Evolutionary conservation across 92 coral and sea anemone species (phyloP).

Genomic region (Palythoa heliodiscus): DNA sequence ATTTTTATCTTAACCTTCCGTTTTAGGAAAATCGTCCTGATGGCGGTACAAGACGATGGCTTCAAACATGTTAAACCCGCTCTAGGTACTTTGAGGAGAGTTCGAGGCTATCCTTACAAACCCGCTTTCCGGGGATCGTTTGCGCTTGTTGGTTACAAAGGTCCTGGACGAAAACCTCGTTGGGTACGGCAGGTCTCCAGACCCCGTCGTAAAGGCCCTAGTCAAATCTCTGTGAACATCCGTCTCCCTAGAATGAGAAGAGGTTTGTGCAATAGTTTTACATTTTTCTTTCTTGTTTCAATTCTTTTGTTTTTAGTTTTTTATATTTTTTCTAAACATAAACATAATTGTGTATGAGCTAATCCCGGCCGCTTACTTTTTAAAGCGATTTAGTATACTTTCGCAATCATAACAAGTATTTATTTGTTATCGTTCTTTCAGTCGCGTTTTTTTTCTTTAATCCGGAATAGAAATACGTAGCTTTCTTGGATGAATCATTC

Average conservation of each 20-base stretch:
- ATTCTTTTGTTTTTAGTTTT: no score
- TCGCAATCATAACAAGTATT: no score
- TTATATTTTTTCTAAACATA: no score
- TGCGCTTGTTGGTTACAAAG: constrained; percentile 19
- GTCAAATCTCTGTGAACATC: constrained; percentile 29
- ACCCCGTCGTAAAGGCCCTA: constrained; percentile 29
- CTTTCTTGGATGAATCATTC: no score
- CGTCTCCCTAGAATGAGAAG: constrained; percentile 18
- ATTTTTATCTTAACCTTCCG: background rate
- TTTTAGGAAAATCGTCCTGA: constrained; percentile 7
- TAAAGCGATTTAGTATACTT: no score
- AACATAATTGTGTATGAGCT: no score
- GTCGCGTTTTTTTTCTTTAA: no score
- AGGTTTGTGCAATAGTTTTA: background rate
- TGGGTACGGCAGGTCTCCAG: constrained; percentile 24
- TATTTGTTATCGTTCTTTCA: no score
- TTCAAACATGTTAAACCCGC: background rate
- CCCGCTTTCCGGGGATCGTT: background rate
- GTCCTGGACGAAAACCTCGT: constrained; percentile 21
- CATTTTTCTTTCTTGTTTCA: no score
- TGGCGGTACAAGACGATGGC: constrained; percentile 8
- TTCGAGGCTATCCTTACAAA: background rate
- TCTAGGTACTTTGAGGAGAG: background rate
- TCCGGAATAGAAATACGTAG: no score
- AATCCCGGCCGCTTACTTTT: no score